Conservation (phyloP, 2,888 invertebrate species). For the Labia minor region DNA sequence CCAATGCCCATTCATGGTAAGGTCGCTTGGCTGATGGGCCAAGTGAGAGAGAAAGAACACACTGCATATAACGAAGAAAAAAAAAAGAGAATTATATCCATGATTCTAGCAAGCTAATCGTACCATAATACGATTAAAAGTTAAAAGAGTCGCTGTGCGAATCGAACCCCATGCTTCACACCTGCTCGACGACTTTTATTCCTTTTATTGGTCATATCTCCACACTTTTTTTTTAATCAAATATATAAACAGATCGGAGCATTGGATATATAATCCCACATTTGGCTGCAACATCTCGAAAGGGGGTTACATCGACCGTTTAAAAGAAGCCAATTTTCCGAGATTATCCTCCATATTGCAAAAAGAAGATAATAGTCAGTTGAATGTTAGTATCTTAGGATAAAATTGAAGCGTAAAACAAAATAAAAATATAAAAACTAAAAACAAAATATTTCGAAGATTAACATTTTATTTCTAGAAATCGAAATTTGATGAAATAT, state of each 20-base stretch:
- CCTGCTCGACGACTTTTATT: constrained; percentile 6
- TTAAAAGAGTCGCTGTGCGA: background rate
- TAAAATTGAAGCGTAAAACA: background rate
- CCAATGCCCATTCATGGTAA: background rate
- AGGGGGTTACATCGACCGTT: background rate
- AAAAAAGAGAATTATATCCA: background rate
- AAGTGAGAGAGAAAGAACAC: background rate
- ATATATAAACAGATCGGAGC: background rate
- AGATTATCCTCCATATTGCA: background rate
- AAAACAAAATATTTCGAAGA: no score
- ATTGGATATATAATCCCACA: background rate
- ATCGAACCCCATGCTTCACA: background rate
- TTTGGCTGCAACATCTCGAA: background rate
- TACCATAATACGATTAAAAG: background rate
- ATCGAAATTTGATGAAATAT: no score
- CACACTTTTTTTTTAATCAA: constrained; percentile 1
- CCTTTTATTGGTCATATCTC: background rate
- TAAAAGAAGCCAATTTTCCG: constrained; percentile 1
- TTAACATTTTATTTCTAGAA: no score
- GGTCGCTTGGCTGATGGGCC: background rate
- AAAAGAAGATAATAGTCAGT: background rate
- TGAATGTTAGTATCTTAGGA: background rate
- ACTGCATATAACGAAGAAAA: background rate
- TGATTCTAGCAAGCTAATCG: constrained; percentile 13
- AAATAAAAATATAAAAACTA: background rate